phyloP scores from a whole-genome alignment of 2,113 vertebrate species.

The Bucco capensis region DNA sequence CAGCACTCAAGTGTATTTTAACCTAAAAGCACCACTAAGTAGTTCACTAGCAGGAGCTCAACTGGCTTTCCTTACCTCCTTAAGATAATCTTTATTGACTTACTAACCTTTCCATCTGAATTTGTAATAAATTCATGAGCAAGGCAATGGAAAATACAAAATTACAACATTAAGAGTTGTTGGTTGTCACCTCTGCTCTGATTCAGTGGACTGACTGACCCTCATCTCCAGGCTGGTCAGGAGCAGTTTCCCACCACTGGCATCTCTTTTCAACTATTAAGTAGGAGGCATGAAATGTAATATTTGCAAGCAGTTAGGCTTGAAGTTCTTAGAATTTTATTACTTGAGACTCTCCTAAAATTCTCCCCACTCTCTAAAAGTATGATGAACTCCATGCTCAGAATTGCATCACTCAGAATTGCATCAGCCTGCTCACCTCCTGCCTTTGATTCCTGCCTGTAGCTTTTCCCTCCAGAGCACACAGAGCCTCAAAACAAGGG shows the following conservation, averaged over 20 bases:
- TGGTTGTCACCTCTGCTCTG: neutral
- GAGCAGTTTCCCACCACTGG: neutral
- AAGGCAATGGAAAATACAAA: neutral
- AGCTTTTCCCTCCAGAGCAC: fast-evolving
- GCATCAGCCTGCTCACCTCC: no score
- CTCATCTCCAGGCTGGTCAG: neutral
- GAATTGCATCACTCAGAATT: no score
- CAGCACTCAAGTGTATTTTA: neutral
- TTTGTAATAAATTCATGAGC: neutral
- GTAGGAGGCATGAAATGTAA: neutral
- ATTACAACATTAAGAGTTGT: neutral
- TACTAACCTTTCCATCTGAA: neutral
- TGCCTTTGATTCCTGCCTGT: no score
- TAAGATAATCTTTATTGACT: neutral
- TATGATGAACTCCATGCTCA: no score
- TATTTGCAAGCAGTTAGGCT: neutral
- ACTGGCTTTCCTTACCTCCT: neutral
- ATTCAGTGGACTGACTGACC: neutral
- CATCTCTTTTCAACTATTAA: neutral
- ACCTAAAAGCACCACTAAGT: neutral
- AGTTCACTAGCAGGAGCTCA: neutral
- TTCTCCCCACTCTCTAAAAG: no score
- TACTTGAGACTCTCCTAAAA: no score
- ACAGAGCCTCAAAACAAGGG: no score
- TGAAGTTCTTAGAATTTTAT: neutral